Evolutionary conservation across 2,888 invertebrate genomes (phyloP), one percentile per base, ranked within the genome.

Genomic region (Aspidiotus destructor): DNA sequence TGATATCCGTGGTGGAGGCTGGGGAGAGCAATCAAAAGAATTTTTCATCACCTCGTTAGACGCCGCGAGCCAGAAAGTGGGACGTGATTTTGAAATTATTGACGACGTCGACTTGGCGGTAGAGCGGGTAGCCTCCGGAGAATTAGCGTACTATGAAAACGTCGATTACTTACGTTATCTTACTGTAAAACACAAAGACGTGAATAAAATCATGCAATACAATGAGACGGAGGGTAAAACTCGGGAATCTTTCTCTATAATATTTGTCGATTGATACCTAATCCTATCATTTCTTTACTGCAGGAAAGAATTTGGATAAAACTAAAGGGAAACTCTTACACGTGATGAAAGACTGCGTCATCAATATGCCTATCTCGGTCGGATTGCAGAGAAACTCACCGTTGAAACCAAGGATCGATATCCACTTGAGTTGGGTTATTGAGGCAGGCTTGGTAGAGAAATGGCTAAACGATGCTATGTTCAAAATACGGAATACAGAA

Each of bases 121-220:
- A 68, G 81, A 83, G 62, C 80, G 80, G 74, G 86, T 92, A 8
- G 83, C 85, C 0, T 80, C 82, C 72, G 91, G 90, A 2, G 78
- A 81, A 9, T 87, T 87, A 73, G 88, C 89, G 0, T 88, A 89
- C 73, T 92, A 89, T 72, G 91, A 91, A 74, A 92, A 88, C 75
- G 80, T 82, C 10, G 84, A 87, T 74, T 86, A 84, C 73, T 77
- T 92, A 7, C 84, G 85, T 71, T 82, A 86, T 73, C 79, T 86
- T 0, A 82, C 85, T 48, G 84, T 85, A 0, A 71, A 70, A 60
- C 71, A 73, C 16, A 69, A 69, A 62, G 62, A 62, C 55, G 40
- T 57, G 28, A 65, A 65, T n/a, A 17, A 58, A 11, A 42, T 65
- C 16, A 65, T 58, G 42, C 10, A 57, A 61, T 69, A 53, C 41